Percentiles rank a stretch among this genome's conserved stretches.
Evolutionary conservation across 1,140 invertebrate genomes (phyloP).

Genomic region (Dufourea novaeangliae): DNA sequence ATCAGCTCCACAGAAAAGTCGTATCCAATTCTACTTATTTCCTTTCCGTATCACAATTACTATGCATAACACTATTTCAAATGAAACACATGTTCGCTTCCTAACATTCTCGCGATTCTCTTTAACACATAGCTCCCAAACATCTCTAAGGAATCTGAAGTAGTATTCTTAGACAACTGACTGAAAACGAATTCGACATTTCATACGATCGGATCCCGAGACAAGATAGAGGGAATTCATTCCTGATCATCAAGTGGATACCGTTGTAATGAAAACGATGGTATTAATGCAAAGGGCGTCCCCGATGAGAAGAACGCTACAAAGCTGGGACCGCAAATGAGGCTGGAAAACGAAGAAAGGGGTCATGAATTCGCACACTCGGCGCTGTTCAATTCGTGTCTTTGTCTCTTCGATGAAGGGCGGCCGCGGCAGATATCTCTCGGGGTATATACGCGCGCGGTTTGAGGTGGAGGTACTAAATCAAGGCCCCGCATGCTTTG

Average conservation of each 20-base stretch:
- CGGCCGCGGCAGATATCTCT: constrained; percentile 68
- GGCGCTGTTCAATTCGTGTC: constrained; percentile 70
- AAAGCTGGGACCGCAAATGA: background rate
- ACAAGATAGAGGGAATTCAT: too few species aligned
- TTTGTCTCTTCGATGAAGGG: constrained; percentile 77
- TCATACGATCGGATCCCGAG: too few species aligned
- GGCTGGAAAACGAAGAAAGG: constrained; percentile 37
- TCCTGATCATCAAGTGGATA: background rate
- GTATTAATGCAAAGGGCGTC: constrained; percentile 9
- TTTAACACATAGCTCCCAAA: too few species aligned
- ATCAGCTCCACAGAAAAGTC: too few species aligned
- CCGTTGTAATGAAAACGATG: constrained; percentile 12
- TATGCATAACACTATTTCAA: too few species aligned
- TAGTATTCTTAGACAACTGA: too few species aligned
- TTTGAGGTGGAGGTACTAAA: constrained; percentile 80
- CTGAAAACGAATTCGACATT: too few species aligned
- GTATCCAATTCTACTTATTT: too few species aligned
- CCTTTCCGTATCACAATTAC: too few species aligned
- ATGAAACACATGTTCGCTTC: too few species aligned
- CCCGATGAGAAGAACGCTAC: constrained; percentile 18
- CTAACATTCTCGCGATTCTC: too few species aligned
- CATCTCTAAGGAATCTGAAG: too few species aligned
- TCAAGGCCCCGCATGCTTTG: constrained; percentile 81
- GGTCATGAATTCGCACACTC: constrained; percentile 72
- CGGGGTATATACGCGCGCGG: constrained; percentile 72